Conservation (phyloP, 2,888 invertebrate genomes). For the Mimachlamys varia region DNA sequence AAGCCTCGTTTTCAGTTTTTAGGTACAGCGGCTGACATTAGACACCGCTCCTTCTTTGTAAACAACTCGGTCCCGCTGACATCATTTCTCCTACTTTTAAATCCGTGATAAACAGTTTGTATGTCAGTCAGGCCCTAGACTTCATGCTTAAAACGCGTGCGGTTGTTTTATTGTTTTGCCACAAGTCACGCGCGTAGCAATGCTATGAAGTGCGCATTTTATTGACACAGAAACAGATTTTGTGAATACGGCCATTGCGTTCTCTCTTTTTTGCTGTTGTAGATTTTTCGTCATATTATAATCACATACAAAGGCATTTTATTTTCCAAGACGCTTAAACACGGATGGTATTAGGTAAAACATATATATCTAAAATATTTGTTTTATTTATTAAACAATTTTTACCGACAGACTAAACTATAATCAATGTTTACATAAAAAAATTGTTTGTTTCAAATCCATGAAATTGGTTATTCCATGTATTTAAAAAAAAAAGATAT, state of each 20-base stretch:
- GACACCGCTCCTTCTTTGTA: slow-evolving; percentile 1
- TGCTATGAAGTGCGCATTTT: neutral
- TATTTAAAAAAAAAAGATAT: neutral
- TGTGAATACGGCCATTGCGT: neutral
- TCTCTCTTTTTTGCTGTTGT: no score
- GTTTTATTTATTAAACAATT: no score
- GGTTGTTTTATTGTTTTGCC: neutral
- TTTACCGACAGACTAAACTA: no score
- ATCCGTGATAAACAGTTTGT: neutral
- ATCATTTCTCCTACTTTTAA: neutral
- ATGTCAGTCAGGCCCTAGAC: neutral
- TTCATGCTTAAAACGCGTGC: neutral
- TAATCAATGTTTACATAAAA: no score
- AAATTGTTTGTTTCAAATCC: no score
- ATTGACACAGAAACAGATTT: neutral
- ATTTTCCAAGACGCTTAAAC: no score
- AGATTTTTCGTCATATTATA: no score
- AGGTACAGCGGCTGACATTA: slow-evolving; percentile 3
- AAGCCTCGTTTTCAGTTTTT: slow-evolving; percentile 5
- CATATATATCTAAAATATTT: no score
- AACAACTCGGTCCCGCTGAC: neutral
- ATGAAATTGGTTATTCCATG: neutral
- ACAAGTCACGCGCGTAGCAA: neutral
- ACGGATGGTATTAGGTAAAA: no score
- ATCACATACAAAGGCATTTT: no score